Base-by-base conservation (phyloP, 2,113 vertebrate species). In the Salminus brasiliensis region DNA sequence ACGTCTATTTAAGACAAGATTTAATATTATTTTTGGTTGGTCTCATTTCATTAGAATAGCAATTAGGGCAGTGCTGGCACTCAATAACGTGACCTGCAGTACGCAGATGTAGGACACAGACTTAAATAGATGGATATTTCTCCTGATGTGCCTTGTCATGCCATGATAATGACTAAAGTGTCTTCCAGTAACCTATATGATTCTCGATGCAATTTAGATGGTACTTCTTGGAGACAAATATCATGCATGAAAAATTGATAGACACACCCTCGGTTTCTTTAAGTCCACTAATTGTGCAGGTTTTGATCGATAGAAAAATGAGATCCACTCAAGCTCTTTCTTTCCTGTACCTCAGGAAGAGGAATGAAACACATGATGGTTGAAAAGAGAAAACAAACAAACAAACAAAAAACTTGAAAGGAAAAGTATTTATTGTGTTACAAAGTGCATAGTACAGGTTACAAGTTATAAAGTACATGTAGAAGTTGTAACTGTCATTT, bases 11-110 rank as follows among this genome's bases (percentile, higher is more conserved):
- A 74, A 76, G 77, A 80, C 5, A 9, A 83, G 81, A 78, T 78
- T 85, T 66, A 70, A 39, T 78, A 62, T 69, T 85, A 83, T 85
- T 83, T 85, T 81, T 78, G 84, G 81, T 81, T 81, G 84, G 75
- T 83, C 84, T 81, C 81, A 85, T 85, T 85, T 85, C 49, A 85
- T 85, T 80, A 85, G 84, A 85, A 85, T 85, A 83, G 84, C 74
- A 85, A 85, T 83, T 85, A 85, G 84, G 84, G 78, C 84, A 83
- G 70, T 36, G 72, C 75, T 81, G 81, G 78, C 84, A 66, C 84
- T 83, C 81, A 78, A 80, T 81, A 60, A 68, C 45, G 65, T 85
- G 84, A 83, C 84, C 84, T 62, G 84, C 81, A 53, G 81, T 74
- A 78, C 57, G 3, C 39, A 78, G 78, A 85, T 85, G 74, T 85